These are phyloP conservation scores for Ammospiza nelsoni DNA, from an alignment of 2,113 vertebrate genomes.

Conservation along the genomic window DNA sequence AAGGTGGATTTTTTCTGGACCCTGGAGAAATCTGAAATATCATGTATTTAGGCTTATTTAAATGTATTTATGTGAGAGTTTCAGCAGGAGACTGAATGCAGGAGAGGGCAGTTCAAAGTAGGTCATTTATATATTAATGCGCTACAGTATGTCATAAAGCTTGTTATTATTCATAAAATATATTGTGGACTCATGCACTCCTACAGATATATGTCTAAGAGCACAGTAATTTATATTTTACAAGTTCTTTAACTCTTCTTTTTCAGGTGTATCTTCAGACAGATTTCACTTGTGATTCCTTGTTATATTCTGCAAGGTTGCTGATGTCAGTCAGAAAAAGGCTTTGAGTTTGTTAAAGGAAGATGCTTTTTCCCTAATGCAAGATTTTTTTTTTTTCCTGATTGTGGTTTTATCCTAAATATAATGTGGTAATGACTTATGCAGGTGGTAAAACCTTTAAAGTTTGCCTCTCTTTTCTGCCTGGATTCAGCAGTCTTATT, in stretches of 20 bases:
- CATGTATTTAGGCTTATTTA: background rate
- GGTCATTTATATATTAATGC: constrained; percentile 24
- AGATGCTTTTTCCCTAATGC: background rate
- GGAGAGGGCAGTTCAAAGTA: background rate
- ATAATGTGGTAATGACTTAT: background rate
- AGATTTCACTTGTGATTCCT: background rate
- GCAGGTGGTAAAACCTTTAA: background rate
- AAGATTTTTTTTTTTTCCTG: background rate
- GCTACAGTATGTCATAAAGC: background rate
- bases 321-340: background rate
- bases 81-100: background rate
- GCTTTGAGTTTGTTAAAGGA: background rate
- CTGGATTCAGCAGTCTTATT: background rate
- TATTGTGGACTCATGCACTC: constrained; percentile 17
- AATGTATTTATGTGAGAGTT: constrained; percentile 8
- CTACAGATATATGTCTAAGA: background rate
- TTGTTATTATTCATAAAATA: constrained; percentile 28
- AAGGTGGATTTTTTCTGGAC: background rate
- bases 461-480: background rate
- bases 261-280: background rate
- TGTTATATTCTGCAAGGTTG: background rate
- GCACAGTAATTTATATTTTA: background rate
- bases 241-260: background rate
- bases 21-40: background rate
- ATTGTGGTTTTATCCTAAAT: background rate